Evolutionary conservation across 2,113 vertebrate genomes (phyloP).

Genomic region (Bettongia penicillata): DNA sequence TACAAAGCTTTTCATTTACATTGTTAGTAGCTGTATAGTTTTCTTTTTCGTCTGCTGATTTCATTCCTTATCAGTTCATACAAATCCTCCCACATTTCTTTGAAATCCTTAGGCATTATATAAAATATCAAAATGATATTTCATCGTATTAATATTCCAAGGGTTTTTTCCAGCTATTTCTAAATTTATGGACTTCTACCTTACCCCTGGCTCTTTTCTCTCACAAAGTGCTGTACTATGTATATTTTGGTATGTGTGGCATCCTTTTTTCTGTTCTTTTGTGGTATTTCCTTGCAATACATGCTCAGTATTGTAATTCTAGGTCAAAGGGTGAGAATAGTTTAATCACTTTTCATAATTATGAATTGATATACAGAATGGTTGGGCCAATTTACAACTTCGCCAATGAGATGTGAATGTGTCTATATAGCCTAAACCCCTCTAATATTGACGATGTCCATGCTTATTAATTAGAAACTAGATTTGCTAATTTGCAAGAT

Average conservation of each 20-base stretch:
- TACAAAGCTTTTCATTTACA: not conserved
- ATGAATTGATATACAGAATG: not conserved
- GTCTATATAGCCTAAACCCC: not conserved
- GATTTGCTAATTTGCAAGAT: not conserved
- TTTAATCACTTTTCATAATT: not conserved
- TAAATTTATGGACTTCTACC: not conserved
- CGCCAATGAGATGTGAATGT: not conserved
- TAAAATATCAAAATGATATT: not conserved
- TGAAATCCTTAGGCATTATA: not conserved
- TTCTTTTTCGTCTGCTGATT: not conserved
- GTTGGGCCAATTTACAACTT: not conserved
- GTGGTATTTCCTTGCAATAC: not conserved
- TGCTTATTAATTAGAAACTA: not conserved
- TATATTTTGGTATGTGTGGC: not conserved
- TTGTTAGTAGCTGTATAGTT: not conserved
- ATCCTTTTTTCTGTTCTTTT: not conserved
- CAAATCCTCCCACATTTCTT: not conserved
- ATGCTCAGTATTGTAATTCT: not conserved
- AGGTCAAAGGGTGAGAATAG: not conserved
- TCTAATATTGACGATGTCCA: not conserved
- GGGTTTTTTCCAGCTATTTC: not conserved
- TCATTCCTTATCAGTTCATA: not conserved
- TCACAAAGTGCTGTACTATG: not conserved
- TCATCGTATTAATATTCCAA: not conserved
- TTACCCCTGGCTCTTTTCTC: not conserved